Base-by-base conservation (phyloP, 2,888 invertebrate species). In the Chrysolina oricalcia region DNA sequence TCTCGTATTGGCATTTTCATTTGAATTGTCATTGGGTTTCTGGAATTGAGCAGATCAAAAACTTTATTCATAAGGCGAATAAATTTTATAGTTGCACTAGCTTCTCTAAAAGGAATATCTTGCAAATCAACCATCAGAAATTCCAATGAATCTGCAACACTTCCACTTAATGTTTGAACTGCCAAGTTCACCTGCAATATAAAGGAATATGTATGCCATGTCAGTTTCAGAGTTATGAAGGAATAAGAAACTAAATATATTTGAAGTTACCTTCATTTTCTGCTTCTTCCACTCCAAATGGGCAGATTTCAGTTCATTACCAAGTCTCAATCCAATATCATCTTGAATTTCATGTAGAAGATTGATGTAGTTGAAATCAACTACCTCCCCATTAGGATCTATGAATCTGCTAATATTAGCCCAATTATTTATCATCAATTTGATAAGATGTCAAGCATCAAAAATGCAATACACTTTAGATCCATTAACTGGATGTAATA, bases 361-460 rank as follows among this genome's bases (percentile, higher is more conserved):
- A 43, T 8, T 43, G 43, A 43, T 43, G 50, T 4, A 17, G 50
- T 50, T 50, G 17, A 50, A 50, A 50, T 50, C 50, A 50, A 50
- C 50, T 50, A 50, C n/a, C n/a, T 50, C 50, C 8, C 50, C 50
- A 13, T 50, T n/a, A 50, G 50, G 50, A 50, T 50, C 50, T 8
- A 50, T n/a, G 17, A 50, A 50, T 50, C n/a, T 50, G 2, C 1
- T 50, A 50, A 50, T 1, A 50, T 50, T 50, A 17, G 13, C n/a
- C 50, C 50, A 50, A 50, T 50, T 43, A 43, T 43, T 43, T 43
- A 2, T 43, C 43, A 13, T 5, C 6, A 43, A 43, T 43, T 43
- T 43, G 9, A 43, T 43, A 15, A 43, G 43, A 43, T 68, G 68
- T 3, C 27, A 48, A n/a, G 68, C 50, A 68, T 68, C 46, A 43